Evolutionary conservation across 2,888 invertebrate species (phyloP), one percentile per base, ranked within the genome.

Genomic region (Melinaea menophilus): DNA sequence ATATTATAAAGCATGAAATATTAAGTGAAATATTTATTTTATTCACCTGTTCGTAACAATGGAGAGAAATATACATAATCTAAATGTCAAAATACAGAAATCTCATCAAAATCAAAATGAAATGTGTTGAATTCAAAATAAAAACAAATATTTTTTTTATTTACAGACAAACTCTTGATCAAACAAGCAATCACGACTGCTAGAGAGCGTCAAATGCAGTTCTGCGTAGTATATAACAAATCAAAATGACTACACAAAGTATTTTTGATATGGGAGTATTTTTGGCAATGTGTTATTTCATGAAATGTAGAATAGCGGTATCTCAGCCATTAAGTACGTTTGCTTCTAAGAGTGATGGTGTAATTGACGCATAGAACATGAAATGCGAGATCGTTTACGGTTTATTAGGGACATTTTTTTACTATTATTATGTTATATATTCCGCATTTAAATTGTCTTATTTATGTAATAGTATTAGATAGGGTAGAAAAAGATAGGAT

Each of bases 351-450:
- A 51, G 31, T 51, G 31, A 51, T 31, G 31, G 51, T 31, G 51
- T 31, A 51, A 51, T 31, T 51, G 51, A 31, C 51, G 51, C 51
- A 51, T 31, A 51, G 51, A 31, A 51, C 31, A 22, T 51, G 48
- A 51, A 7, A 51, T 51, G n/a, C 31, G 51, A 31, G 7, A 31
- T 7, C 51, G 31, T 51, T 51, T 22, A n/a, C 31, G 51, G 22
- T 51, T 51, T 51, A 51, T 51, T 22, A 31, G 5, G 31, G 51
- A 4, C 51, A 5, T 51, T 51, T 22, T 22, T 1, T 22, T 51
- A 51, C 31, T 51, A 22, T 51, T 51, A 51, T 51, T 51, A 51
- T 51, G n/a, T 51, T n/a, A 51, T 51, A 11, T 51, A 51, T 5
- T 31, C 4, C n/a, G 51, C 51, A 51, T 51, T n/a, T n/a, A 48